phyloP scores from a whole-genome alignment of 2,888 invertebrate genomes.

The Nomada ferruginata region DNA sequence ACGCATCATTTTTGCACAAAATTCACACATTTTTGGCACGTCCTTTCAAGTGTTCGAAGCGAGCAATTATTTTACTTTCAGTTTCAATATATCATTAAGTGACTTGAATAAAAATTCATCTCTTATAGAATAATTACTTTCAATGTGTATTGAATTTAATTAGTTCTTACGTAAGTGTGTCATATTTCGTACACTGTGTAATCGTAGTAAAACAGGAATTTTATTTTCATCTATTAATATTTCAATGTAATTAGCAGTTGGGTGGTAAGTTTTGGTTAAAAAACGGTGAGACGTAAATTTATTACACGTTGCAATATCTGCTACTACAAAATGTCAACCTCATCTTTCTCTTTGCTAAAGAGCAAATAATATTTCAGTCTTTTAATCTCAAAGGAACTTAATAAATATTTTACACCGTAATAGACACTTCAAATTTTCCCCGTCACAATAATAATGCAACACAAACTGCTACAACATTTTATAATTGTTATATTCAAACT shows the following conservation, averaged over 20 bases:
- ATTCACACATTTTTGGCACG: conserved; percentile 62
- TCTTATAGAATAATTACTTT: not conserved
- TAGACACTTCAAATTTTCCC: not conserved
- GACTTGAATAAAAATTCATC: not conserved
- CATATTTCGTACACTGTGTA: not conserved
- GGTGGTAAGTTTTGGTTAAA: not conserved
- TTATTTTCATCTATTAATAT: not conserved
- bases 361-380: conserved; percentile 1
- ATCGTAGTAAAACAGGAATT: not conserved
- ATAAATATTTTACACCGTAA: not conserved
- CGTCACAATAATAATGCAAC: not conserved
- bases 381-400: not conserved
- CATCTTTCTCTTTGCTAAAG: too few species aligned
- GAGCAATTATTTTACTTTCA: conserved; percentile 32
- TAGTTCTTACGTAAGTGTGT: not conserved
- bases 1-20: not conserved
- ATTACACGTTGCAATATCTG: not conserved
- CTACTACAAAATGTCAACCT: not conserved
- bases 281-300: not conserved
- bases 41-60: conserved; percentile 42
- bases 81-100: conserved; percentile 5
- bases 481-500: too few species aligned
- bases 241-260: not conserved
- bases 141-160: not conserved
- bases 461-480: not conserved